Evolutionary conservation across 2,797 vertebrate species (phyloP).

Genomic region (Tragelaphus oryx): DNA sequence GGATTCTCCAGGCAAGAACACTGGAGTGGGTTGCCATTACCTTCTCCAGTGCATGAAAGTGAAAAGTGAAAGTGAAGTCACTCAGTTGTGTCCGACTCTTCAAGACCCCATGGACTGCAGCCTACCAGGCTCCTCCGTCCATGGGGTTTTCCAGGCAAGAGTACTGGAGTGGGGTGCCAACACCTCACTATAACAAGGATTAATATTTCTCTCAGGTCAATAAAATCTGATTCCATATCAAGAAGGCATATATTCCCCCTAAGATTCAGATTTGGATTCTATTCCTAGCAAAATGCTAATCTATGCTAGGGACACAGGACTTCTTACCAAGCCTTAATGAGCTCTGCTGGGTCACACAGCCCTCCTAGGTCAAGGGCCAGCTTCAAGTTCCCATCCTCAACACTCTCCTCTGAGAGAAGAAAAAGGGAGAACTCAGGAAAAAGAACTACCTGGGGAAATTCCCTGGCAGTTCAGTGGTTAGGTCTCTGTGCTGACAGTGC

Average conservation of each 20-base stretch:
- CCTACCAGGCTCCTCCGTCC: no score
- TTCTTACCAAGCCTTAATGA: neutral
- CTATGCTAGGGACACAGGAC: neutral
- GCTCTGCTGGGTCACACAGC: neutral
- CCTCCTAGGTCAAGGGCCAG: neutral
- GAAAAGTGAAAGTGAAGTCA: no score
- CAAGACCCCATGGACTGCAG: no score
- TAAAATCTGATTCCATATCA: neutral
- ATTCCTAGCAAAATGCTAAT: neutral
- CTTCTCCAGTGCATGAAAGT: no score
- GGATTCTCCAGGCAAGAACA: no score
- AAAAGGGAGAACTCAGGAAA: neutral
- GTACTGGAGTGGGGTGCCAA: neutral
- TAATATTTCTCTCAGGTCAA: conserved; percentile 5
- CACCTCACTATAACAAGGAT: neutral
- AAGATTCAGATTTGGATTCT: neutral
- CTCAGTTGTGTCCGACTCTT: no score
- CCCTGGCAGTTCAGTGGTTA: neutral
- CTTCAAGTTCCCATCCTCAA: neutral
- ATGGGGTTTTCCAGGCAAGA: no score
- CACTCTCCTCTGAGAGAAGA: neutral
- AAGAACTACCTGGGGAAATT: neutral
- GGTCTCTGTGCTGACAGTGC: neutral
- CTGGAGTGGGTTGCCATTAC: no score
- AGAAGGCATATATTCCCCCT: neutral